Conservation (phyloP, 2,113 vertebrate genomes). For the Macaca nemestrina region DNA sequence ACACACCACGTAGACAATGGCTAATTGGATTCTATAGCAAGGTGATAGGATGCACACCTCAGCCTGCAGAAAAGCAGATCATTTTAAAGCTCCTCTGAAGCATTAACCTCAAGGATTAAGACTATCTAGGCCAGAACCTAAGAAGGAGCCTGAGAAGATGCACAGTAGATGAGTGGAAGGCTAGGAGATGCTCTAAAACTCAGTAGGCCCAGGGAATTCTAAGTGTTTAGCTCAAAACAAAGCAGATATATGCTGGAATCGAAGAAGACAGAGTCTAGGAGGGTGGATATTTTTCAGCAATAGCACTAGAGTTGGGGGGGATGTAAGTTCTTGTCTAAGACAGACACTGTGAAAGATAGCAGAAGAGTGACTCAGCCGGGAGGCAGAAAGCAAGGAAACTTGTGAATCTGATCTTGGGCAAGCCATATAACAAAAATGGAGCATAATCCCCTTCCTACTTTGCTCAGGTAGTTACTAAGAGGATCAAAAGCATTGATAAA, state of each 20-base stretch:
- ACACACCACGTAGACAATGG: neutral
- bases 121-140: neutral
- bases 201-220: neutral
- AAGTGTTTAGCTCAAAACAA: neutral
- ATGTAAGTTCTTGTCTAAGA: neutral
- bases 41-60: neutral
- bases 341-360: neutral
- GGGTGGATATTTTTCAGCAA: neutral
- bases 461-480: neutral
- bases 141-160: neutral
- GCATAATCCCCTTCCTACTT: neutral
- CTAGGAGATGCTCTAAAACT: neutral
- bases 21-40: neutral
- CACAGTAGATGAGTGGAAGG: neutral
- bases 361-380: neutral
- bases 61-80: neutral
- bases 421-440: neutral
- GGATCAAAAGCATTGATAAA: neutral
- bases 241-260: neutral
- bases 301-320: neutral
- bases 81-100: neutral
- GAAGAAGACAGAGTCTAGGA: neutral
- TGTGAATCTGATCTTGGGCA: neutral
- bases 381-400: neutral
- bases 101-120: neutral